Base-by-base conservation (phyloP, 2,888 invertebrate species). In the Cheiracanthium punctorium region DNA sequence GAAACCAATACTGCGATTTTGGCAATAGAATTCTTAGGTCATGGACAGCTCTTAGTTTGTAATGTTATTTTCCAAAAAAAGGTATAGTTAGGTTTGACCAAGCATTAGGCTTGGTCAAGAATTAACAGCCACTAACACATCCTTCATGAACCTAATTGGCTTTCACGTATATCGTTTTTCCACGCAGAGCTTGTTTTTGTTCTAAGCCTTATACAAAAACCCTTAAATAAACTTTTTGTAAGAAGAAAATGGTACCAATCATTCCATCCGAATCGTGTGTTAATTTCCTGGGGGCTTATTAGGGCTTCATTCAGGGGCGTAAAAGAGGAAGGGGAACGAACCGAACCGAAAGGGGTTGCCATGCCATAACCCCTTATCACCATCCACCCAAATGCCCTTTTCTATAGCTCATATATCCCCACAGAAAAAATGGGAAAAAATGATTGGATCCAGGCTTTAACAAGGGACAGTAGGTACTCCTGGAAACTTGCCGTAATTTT, bases 331-430 rank as follows among this genome's bases (percentile, higher is more conserved):
- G 30, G 52, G 70, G 33, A n/a, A n/a, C n/a, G n/a, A n/a, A n/a
- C n/a, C n/a, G 58, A n/a, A 32, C 7, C n/a, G 8, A 41, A 37
- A 80, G 67, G 41, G 74, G 74, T 30, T 58, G 48, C 41, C 37
- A 37, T 70, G 28, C 82, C 37, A 71, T 82, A 82, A 75, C 82
- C 82, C 75, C 82, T 82, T 82, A 82, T 82, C 82, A 75, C 75
- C 58, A 12, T 75, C 75, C 70, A 30, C 70, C 70, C 82, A 70
- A 82, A 80, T 73, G 69, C 41, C 58, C 70, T 33, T n/a, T 43
- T 17, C 30, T 75, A 65, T 24, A 73, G 33, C 69, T 72, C 48
- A 70, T 73, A 79, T 79, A 79, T 52, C 30, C n/a, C 14, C 14
- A 29, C 10, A 43, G n/a, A 58, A 33, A 70, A 64, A 58, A 75